phyloP scores from a whole-genome alignment of 23 tunicate genomes.

The Trididemnum nubilum region DNA sequence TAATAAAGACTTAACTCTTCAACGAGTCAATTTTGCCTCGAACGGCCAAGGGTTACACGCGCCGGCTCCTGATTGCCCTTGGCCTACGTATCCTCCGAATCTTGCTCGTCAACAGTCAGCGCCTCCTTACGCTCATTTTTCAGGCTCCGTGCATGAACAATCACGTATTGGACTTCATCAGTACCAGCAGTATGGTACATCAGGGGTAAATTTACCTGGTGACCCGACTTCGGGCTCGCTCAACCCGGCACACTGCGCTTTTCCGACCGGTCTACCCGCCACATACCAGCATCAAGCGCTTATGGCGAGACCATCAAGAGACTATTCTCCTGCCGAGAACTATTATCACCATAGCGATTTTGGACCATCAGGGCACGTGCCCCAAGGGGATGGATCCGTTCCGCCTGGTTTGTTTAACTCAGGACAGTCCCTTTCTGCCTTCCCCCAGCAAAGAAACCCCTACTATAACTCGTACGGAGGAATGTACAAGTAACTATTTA shows the following conservation, averaged over 20 bases:
- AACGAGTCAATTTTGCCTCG: not conserved
- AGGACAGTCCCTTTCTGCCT: not conserved
- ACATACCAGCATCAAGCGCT: conserved; percentile 35
- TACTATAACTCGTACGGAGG: not conserved
- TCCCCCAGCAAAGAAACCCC: not conserved
- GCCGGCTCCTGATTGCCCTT: not conserved
- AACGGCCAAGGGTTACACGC: not conserved
- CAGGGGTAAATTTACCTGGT: not conserved
- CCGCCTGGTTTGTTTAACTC: not conserved
- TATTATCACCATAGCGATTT: not conserved
- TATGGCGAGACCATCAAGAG: not conserved
- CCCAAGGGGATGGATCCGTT: not conserved
- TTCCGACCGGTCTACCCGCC: conserved; percentile 18
- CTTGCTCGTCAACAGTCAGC: conserved; percentile 35
- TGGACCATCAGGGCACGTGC: not conserved
- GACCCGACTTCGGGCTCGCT: not conserved
- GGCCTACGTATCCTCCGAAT: conserved; percentile 23
- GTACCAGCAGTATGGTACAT: not conserved
- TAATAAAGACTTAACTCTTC: not conserved
- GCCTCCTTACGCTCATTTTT: not conserved
- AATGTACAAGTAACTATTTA: not conserved
- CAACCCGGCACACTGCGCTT: conserved; percentile 9
- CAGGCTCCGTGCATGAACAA: not conserved
- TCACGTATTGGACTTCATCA: not conserved
- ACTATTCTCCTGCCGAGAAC: not conserved